A percentile compares a stretch with the other conserved stretches of the same genome.
phyloP scores from a whole-genome alignment of 1,140 invertebrate species.

The Cryptotermes secundus region DNA sequence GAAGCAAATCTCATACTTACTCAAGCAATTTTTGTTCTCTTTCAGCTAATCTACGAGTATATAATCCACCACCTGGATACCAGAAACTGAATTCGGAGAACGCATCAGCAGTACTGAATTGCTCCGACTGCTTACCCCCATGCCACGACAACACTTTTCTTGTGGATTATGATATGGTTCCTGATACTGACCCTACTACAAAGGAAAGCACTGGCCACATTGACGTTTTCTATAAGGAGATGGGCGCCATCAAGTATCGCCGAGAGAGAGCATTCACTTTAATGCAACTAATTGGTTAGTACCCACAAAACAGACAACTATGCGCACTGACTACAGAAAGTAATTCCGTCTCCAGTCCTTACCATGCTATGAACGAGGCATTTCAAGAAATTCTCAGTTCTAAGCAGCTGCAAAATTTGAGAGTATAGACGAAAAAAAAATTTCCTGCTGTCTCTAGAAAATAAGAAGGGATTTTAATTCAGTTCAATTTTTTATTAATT shows the following conservation, averaged over 20 bases:
- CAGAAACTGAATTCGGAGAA: neutral
- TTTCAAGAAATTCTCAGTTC: no score
- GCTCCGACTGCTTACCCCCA: conserved; percentile 40
- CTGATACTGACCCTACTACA: conserved; percentile 35
- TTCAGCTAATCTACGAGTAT: neutral
- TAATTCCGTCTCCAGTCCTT: no score
- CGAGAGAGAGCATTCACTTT: conserved; percentile 42
- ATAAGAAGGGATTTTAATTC: no score
- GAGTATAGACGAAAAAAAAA: no score
- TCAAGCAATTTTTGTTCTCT: no score
- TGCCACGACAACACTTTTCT: conserved; percentile 41
- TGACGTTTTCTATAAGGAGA: conserved; percentile 41
- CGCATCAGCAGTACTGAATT: conserved; percentile 35
- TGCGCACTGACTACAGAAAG: no score
- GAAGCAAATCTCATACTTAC: no score
- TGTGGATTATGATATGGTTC: conserved; percentile 37
- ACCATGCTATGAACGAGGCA: no score
- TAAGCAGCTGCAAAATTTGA: no score
- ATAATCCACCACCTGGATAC: neutral
- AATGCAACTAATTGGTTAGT: conserved; percentile 41
- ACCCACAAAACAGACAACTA: neutral
- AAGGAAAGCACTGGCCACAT: conserved; percentile 37
- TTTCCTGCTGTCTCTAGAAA: no score
- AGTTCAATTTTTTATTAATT: no score
- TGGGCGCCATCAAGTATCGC: conserved; percentile 42